Conservation (phyloP, 2,113 vertebrate species). For the Thalassoma bifasciatum region DNA sequence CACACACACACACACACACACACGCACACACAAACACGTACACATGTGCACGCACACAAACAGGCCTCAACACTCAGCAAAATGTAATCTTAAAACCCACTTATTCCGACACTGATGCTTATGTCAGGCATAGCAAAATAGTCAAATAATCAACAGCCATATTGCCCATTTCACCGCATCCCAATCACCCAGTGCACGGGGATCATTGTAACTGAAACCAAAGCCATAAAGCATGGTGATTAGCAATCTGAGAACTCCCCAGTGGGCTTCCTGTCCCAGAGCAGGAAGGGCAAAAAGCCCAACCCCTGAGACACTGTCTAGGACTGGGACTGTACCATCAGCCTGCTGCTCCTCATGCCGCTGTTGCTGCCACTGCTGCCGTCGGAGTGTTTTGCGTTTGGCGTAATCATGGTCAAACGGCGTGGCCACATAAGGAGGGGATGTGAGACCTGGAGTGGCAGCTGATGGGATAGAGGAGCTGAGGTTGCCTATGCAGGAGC, state of each 20-base stretch:
- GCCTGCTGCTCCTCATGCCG: conserved; percentile 90
- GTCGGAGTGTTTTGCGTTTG: conserved; percentile 99
- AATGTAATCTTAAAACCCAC: conserved; percentile 12
- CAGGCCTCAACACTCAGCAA: conserved; percentile 27
- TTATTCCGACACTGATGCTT: conserved; percentile 23
- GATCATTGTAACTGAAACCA: conserved; percentile 75
- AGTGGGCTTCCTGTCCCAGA: conserved; percentile 70
- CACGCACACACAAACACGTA: not conserved
- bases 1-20: conserved; percentile 7
- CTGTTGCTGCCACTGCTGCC: conserved; percentile 85
- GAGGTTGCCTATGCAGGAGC: conserved; percentile 61
- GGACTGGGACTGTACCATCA: conserved; percentile 99
- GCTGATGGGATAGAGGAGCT: conserved; percentile 87
- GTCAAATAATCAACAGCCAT: conserved; percentile 84
- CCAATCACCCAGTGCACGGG: conserved; percentile 85
- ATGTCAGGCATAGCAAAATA: conserved; percentile 40
- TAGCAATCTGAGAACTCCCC: conserved; percentile 68
- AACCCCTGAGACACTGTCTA: conserved; percentile 87
- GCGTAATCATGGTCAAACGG: conserved; percentile 99
- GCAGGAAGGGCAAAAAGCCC: conserved; percentile 72
- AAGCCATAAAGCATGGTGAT: conserved; percentile 75
- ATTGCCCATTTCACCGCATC: conserved; percentile 94
- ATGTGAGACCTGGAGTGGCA: conserved; percentile 98
- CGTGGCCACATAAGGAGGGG: conserved; percentile 97
- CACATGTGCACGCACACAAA: conserved; percentile 18